phyloP scores from a whole-genome alignment of 2,113 vertebrate species.

The Xenus cinereus region DNA sequence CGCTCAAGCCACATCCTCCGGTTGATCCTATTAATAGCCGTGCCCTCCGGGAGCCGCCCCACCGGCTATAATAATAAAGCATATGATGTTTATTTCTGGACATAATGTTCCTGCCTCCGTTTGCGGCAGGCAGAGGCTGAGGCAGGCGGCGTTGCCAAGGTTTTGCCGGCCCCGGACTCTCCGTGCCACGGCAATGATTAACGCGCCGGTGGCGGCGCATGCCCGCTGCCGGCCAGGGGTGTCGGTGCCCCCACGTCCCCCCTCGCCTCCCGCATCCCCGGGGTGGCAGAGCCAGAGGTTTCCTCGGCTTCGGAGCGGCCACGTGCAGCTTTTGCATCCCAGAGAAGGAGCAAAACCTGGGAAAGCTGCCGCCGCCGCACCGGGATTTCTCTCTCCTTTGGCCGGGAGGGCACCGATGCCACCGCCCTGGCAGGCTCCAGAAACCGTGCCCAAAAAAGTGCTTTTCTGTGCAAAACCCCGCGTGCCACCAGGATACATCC shows the following conservation, averaged over 20 bases:
- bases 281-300: background rate
- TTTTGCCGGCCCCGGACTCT: background rate
- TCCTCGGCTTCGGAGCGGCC: background rate
- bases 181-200: conserved; percentile 15
- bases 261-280: background rate
- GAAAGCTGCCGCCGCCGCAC: background rate
- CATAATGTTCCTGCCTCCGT: conserved; percentile 17
- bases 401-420: background rate
- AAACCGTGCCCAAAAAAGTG: background rate
- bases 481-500: background rate
- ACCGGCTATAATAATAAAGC: background rate
- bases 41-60: background rate
- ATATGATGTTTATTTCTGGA: conserved; percentile 42
- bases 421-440: rapidly evolving
- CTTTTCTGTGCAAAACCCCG: background rate
- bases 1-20: background rate
- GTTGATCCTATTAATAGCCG: conserved; percentile 13
- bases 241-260: background rate
- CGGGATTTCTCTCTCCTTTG: background rate
- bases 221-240: rapidly evolving
- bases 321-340: background rate
- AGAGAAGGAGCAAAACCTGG: background rate
- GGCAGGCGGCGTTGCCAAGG: conserved; percentile 44
- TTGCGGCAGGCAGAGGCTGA: background rate
- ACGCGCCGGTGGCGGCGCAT: background rate